phyloP scores from a whole-genome alignment of 2,797 vertebrate species.

The Botia almorhae region DNA sequence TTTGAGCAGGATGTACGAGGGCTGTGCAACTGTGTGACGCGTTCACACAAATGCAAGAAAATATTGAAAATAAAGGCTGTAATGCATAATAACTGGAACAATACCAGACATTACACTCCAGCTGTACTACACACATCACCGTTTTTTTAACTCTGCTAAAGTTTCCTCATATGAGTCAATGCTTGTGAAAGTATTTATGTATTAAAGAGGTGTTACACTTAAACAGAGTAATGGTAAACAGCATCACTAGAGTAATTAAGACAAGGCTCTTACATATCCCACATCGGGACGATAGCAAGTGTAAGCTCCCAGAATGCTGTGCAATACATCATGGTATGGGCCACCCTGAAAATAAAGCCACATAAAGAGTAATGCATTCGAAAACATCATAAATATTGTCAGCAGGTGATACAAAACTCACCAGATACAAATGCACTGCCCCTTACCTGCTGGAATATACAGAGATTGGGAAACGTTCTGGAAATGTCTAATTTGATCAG shows the following conservation, averaged over 20 bases:
- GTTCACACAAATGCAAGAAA: neutral
- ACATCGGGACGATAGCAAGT: slow-evolving; percentile 97
- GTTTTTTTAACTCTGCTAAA: neutral
- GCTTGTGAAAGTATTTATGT: neutral
- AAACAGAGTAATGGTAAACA: neutral
- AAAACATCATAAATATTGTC: neutral
- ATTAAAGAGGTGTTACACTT: neutral
- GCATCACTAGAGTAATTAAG: neutral
- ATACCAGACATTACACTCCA: neutral
- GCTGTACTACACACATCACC: neutral
- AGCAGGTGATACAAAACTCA: neutral
- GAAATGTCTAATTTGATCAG: slow-evolving; percentile 98
- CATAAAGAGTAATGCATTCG: neutral
- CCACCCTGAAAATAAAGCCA: slow-evolving; percentile 82
- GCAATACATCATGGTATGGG: slow-evolving; percentile 91
- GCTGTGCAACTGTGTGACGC: neutral
- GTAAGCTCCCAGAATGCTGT: slow-evolving; percentile 96
- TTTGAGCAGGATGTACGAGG: slow-evolving; percentile 13
- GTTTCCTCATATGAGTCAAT: neutral
- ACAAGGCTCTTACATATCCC: slow-evolving; percentile 88
- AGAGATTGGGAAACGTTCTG: slow-evolving; percentile 92
- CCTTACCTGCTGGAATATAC: slow-evolving; percentile 94
- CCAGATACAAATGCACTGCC: neutral
- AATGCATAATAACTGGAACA: neutral
- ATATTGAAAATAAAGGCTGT: no score